These are phyloP conservation scores for Leucoptera coffeella DNA, from an alignment of 2,888 invertebrate species.

Conservation along the genomic window DNA sequence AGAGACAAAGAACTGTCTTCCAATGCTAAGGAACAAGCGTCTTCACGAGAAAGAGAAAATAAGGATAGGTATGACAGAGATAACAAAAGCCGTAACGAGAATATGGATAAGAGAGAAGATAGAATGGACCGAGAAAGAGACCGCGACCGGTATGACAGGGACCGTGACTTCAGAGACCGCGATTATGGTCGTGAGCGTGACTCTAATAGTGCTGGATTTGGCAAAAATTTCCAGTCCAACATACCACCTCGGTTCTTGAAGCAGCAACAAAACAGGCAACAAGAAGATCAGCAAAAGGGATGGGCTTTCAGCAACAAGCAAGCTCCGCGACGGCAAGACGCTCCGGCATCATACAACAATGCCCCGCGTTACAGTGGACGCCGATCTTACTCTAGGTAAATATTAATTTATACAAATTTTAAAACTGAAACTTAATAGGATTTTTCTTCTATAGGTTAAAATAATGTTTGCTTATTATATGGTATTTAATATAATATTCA, in stretches of 20 bases:
- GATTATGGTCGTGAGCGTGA: constrained; percentile 33
- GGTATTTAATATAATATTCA: no score
- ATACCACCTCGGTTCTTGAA: constrained; percentile 82
- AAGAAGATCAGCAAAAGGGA: constrained; percentile 35
- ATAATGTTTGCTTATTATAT: no score
- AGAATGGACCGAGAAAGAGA: constrained; percentile 7
- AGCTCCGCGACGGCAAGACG: constrained; percentile 29
- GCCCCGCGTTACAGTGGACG: constrained; percentile 34
- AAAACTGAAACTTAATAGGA: neutral
- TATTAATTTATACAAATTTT: no score
- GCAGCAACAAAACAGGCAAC: constrained; percentile 58
- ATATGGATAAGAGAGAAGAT: constrained; percentile 12
- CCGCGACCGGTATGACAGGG: constrained; percentile 6
- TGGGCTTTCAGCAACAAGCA: constrained; percentile 36
- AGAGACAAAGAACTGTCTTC: constrained; percentile 20
- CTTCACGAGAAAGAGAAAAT: constrained; percentile 24
- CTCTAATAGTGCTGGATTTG: constrained; percentile 57
- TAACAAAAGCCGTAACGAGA: constrained; percentile 17
- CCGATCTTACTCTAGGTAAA: constrained; percentile 38
- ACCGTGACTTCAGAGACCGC: constrained; percentile 15
- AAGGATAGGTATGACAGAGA: constrained; percentile 8
- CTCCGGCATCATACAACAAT: constrained; percentile 29
- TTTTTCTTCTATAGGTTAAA: constrained; percentile 1
- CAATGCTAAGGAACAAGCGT: constrained; percentile 14
- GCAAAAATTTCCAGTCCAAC: constrained; percentile 72